A percentile compares a stretch with the other conserved stretches of the same genome.
Evolutionary conservation across 2,113 vertebrate genomes (phyloP).

Genomic region (Verasper variegatus): DNA sequence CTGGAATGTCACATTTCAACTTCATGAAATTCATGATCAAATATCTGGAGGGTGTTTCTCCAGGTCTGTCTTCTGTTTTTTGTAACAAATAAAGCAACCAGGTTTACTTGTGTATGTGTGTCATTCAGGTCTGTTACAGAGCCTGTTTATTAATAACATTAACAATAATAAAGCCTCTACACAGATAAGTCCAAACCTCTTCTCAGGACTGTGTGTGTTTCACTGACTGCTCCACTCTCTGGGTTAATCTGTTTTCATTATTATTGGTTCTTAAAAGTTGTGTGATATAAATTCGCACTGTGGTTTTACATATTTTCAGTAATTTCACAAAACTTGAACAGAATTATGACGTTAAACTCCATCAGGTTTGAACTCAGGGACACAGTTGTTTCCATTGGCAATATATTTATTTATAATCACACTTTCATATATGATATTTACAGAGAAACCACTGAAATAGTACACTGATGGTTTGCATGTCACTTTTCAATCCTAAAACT

Average conservation of each 20-base stretch:
- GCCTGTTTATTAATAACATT: background rate
- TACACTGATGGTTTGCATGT: conserved; percentile 41
- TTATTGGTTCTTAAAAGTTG: background rate
- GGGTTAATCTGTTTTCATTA: no score
- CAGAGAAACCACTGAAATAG: conserved; percentile 63
- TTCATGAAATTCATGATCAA: conserved; percentile 81
- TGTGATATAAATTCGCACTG: background rate
- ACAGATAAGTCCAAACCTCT: no score
- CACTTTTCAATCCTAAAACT: conserved; percentile 5
- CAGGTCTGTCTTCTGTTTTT: conserved; percentile 74
- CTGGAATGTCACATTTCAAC: conserved; percentile 69
- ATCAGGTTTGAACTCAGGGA: background rate
- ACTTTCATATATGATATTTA: conserved; percentile 73
- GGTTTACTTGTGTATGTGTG: conserved; percentile 22
- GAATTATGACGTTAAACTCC: background rate
- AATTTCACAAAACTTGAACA: no score
- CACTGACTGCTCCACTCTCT: no score
- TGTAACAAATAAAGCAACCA: conserved; percentile 80
- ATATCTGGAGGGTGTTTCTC: conserved; percentile 64
- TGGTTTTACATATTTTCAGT: no score
- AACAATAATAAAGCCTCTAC: no score
- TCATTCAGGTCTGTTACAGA: background rate
- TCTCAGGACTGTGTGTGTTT: no score
- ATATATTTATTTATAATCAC: conserved; percentile 76
- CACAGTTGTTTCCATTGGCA: conserved; percentile 39